Base-by-base conservation (phyloP, 2,888 invertebrate species). In the Dryadula phaetusa region DNA sequence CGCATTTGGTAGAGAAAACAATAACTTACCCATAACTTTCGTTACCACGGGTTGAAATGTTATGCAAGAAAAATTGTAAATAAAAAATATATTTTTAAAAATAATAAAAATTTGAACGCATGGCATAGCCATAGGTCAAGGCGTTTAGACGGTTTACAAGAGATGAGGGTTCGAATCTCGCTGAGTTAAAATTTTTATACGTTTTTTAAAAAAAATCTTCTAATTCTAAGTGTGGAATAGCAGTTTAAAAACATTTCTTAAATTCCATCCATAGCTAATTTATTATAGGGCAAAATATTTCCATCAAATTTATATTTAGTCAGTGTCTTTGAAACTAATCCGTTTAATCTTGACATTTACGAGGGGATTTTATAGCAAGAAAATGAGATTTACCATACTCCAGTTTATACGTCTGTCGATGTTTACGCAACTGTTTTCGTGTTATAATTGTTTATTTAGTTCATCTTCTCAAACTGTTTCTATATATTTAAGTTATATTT, bases 341-440 rank as follows among this genome's bases (percentile, higher is more conserved):
- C 42, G 53, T 63, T 28, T 53, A 63, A 63, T 34, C 63, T 40
- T 42, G 53, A 63, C 63, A 4, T 63, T 53, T 63, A 63, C 63
- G 63, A 63, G 18, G 10, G 25, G 22, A 25, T 28, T 40, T 49
- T 64, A 34, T 47, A 10, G 37, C 34, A 34, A 47, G 44, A 56
- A 34, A 47, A 62, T 62, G 40, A 49, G 52, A 53, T 37, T 63
- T 53, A 20, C 47, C 25, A 56, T 37, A 46, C 64, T 34, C 32
- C 6, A 34, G 56, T 47, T 47, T 58, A 56, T 64, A 20, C 7
- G 52, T 64, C 46, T 53, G 25, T 56, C 37, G 22, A 34, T 64
- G 56, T 47, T 64, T 58, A 58, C 56, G 47, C 22, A 56, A 58
- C 56, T 28, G 14, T 37, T 42, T 40, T 16, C 16, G 20, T 5